These are phyloP conservation scores for Acanthococcus lagerstroemiae DNA, from an alignment of 2,888 invertebrate genomes.

Conservation along the genomic window DNA sequence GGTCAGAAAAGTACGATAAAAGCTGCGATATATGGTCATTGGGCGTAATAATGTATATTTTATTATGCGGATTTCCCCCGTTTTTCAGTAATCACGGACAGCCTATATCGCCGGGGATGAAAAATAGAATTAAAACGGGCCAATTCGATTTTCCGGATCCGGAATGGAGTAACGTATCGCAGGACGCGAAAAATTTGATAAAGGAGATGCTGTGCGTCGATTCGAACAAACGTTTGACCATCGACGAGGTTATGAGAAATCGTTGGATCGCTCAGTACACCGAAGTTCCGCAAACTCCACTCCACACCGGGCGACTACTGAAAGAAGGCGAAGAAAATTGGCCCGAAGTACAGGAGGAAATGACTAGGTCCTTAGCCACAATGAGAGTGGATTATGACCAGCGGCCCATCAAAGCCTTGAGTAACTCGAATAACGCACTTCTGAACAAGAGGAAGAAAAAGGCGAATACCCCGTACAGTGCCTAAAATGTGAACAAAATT, in stretches of 20 bases:
- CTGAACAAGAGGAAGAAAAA: constrained; percentile 61
- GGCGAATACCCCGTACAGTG: constrained; percentile 15
- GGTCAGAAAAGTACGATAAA: constrained; percentile 95
- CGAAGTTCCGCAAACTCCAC: constrained; percentile 87
- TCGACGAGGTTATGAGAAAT: constrained; percentile 80
- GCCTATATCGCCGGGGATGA: constrained; percentile 99
- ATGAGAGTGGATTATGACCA: constrained; percentile 97
- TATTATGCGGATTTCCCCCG: constrained; percentile 97
- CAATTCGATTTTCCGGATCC: constrained; percentile 96
- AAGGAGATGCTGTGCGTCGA: constrained; percentile 89
- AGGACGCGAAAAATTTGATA: constrained; percentile 91
- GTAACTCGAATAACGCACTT: constrained; percentile 84
- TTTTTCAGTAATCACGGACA: constrained; percentile 97
- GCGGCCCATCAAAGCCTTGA: constrained; percentile 85
- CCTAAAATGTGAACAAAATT: too few relatives aligned
- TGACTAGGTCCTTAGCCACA: constrained; percentile 93
- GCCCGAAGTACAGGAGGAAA: constrained; percentile 98
- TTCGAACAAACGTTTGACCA: constrained; percentile 76
- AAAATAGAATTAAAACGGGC: constrained; percentile 85
- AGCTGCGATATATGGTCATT: constrained; percentile 99
- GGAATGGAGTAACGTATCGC: constrained; percentile 89
- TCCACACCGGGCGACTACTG: constrained; percentile 80
- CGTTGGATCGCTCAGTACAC: constrained; percentile 79
- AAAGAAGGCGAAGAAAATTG: constrained; percentile 86
- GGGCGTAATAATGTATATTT: constrained; percentile 98